Evolutionary conservation across 2,113 vertebrate species (phyloP).

Genomic region (Anhinga anhinga): DNA sequence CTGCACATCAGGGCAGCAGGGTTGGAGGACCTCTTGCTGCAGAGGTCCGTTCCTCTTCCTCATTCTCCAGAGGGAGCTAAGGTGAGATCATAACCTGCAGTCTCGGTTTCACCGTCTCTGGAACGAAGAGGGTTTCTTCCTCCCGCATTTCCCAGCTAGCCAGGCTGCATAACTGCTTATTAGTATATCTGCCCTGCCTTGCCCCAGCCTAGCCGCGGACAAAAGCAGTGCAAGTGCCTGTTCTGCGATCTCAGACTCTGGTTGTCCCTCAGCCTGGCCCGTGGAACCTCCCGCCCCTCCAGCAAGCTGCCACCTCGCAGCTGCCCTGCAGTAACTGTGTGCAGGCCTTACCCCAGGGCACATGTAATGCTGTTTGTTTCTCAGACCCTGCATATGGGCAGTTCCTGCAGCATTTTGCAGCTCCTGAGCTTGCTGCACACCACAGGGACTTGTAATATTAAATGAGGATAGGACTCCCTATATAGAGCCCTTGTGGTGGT

Average conservation of each 20-base stretch:
- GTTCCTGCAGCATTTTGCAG: neutral
- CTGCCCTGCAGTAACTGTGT: neutral
- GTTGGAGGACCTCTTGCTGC: neutral
- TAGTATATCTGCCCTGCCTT: neutral
- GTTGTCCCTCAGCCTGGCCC: neutral
- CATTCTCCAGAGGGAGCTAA: neutral
- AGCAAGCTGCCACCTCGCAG: neutral
- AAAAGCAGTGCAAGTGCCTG: neutral
- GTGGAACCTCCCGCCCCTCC: neutral
- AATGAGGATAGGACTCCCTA: neutral
- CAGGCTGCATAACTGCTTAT: neutral
- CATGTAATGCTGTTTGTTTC: accelerated
- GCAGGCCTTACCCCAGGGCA: neutral
- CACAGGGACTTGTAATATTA: neutral
- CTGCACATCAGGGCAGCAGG: neutral
- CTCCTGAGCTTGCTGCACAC: neutral
- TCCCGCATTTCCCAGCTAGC: neutral
- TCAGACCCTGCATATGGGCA: neutral
- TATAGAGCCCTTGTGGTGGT: accelerated
- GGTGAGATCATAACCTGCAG: neutral
- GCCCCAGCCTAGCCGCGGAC: neutral
- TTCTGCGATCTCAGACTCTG: neutral
- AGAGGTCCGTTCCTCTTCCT: accelerated
- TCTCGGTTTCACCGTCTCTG: neutral
- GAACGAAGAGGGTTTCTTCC: neutral